phyloP scores from a whole-genome alignment of 1,140 invertebrate genomes.

The Elymnias hypermnestra region DNA sequence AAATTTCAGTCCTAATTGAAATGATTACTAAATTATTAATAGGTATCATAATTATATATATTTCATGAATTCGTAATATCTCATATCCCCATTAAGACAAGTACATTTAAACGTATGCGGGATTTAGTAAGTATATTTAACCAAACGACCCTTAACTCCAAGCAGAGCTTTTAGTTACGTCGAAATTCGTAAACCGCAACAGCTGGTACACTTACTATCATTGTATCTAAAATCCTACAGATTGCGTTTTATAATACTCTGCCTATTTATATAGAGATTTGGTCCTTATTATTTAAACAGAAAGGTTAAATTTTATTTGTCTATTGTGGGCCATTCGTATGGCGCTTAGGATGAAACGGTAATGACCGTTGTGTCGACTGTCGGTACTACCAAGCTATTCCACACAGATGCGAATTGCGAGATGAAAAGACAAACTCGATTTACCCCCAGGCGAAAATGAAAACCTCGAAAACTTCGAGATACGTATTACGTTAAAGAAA shows the following conservation, averaged over 20 bases:
- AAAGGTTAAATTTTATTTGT: constrained; percentile 18
- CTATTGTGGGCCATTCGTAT: constrained; percentile 16
- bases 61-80: no score
- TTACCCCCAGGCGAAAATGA: constrained; percentile 52
- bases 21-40: no score
- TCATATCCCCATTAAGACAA: neutral
- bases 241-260: constrained; percentile 50
- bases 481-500: constrained; percentile 14
- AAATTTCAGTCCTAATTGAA: no score
- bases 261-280: constrained; percentile 27
- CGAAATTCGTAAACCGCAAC: constrained; percentile 67
- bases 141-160: constrained; percentile 44
- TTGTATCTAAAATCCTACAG: constrained; percentile 26
- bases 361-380: constrained; percentile 56
- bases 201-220: constrained; percentile 60
- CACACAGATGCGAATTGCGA: constrained; percentile 57
- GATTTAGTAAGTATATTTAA: constrained; percentile 20
- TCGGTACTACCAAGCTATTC: constrained; percentile 51
- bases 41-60: no score
- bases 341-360: constrained; percentile 41
- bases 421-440: constrained; percentile 53
- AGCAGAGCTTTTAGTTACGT: constrained; percentile 59
- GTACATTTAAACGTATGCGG: neutral
- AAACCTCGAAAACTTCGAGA: constrained; percentile 29
- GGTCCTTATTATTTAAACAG: constrained; percentile 6